Evolutionary conservation across 2,113 vertebrate species (phyloP).

Genomic region (Mormyrus lacerda): DNA sequence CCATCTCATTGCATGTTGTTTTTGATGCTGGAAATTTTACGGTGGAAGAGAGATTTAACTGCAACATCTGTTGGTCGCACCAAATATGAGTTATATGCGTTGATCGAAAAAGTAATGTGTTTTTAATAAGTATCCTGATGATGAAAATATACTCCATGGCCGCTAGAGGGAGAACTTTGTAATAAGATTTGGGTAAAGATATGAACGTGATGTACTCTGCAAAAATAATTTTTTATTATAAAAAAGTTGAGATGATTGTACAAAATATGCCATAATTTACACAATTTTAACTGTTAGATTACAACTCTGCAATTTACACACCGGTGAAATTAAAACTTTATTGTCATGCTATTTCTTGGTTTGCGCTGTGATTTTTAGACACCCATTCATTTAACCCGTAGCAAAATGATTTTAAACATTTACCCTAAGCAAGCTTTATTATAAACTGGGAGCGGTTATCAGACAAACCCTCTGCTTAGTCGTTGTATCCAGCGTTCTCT

Average conservation of each 20-base stretch:
- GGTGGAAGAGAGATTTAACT: not conserved
- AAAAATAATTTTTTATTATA: not conserved
- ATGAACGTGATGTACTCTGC: not conserved
- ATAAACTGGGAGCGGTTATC: not conserved
- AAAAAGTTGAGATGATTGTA: no score
- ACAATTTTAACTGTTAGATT: not conserved
- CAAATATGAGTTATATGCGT: not conserved
- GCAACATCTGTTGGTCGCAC: not conserved
- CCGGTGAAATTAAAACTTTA: not conserved
- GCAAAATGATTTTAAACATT: not conserved
- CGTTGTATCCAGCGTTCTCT: slow-evolving; percentile 23
- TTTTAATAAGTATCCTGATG: not conserved
- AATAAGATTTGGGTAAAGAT: not conserved
- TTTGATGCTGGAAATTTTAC: not conserved
- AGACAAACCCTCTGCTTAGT: slow-evolving; percentile 17
- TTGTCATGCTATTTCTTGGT: not conserved
- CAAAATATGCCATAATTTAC: not conserved
- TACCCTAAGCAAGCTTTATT: not conserved
- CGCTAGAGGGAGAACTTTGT: not conserved
- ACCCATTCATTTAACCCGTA: not conserved
- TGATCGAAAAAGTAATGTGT: not conserved
- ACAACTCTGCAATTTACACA: not conserved
- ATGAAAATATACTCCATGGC: not conserved
- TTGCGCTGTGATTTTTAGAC: not conserved
- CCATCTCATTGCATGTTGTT: not conserved